Percentiles rank a stretch among this genome's conserved stretches.
phyloP scores from a whole-genome alignment of 2,888 invertebrate species.

The Priocnemis perturbator region DNA sequence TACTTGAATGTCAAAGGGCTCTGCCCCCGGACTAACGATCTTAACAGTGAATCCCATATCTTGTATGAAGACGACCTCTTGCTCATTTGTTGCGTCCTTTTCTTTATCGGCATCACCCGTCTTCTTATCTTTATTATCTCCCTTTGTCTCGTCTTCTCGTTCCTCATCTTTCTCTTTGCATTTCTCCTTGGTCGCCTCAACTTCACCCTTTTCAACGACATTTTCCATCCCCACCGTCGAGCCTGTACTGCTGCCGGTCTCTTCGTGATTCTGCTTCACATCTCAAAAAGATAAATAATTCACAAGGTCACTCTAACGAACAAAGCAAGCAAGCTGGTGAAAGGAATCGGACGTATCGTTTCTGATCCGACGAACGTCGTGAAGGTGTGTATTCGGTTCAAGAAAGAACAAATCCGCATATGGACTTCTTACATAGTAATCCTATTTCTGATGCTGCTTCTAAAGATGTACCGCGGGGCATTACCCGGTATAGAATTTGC shows the following conservation, averaged over 20 bases:
- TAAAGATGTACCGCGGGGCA: too few species aligned
- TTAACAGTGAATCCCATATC: slow-evolving; percentile 96
- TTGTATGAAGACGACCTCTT: slow-evolving; percentile 91
- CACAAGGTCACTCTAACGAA: not conserved
- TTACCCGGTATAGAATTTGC: too few species aligned
- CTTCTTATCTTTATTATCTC: slow-evolving; percentile 57
- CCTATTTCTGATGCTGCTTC: too few species aligned
- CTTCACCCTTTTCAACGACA: slow-evolving; percentile 75
- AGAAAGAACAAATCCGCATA: too few species aligned
- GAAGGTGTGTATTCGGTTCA: too few species aligned
- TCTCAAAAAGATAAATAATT: slow-evolving; percentile 47
- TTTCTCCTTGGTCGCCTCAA: slow-evolving; percentile 74
- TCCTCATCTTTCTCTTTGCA: slow-evolving; percentile 68
- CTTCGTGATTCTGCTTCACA: slow-evolving; percentile 59
- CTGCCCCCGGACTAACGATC: slow-evolving; percentile 93
- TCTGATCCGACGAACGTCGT: too few species aligned
- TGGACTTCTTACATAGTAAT: too few species aligned
- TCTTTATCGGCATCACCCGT: slow-evolving; percentile 65
- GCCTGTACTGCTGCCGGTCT: slow-evolving; percentile 56
- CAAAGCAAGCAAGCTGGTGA: too few species aligned
- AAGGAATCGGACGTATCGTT: too few species aligned
- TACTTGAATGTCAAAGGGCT: slow-evolving; percentile 95
- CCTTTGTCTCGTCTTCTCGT: slow-evolving; percentile 36
- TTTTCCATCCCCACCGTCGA: slow-evolving; percentile 57
- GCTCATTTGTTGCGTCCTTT: slow-evolving; percentile 80